Percentiles rank a stretch among this genome's conserved stretches.
phyloP scores from a whole-genome alignment of 2,797 vertebrate genomes.

The Salarias fasciatus region DNA sequence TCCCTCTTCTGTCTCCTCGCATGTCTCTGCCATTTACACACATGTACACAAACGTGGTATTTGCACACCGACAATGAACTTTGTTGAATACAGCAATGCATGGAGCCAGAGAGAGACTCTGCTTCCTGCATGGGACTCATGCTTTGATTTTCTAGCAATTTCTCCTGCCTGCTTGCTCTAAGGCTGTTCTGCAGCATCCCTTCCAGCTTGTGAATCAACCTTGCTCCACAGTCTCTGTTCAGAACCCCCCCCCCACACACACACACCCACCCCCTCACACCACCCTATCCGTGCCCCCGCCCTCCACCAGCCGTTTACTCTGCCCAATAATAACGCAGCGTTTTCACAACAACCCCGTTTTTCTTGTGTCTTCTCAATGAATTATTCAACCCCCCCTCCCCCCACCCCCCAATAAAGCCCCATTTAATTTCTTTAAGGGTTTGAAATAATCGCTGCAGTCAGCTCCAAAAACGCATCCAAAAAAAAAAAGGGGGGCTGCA shows the following conservation, averaged over 20 bases:
- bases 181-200: constrained; percentile 68
- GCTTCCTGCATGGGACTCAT: constrained; percentile 50
- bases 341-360: constrained; percentile 37
- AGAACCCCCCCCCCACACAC: not conserved
- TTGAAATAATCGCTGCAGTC: constrained; percentile 70
- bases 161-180: constrained; percentile 55
- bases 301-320: constrained; percentile 32
- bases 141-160: constrained; percentile 69
- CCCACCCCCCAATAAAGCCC: too few species aligned
- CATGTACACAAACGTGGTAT: not conserved
- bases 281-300: too few species aligned
- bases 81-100: constrained; percentile 5
- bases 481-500: constrained; percentile 59
- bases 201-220: constrained; percentile 67
- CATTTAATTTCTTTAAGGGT: constrained; percentile 41
- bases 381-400: too few species aligned
- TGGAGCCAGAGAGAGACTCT: constrained; percentile 17
- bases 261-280: not conserved
- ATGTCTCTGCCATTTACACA: too few species aligned
- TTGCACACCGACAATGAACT: constrained; percentile 10
- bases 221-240: constrained; percentile 16
- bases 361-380: constrained; percentile 41
- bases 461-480: constrained; percentile 61
- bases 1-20: too few species aligned
- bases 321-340: constrained; percentile 35